Percentiles rank a stretch among this genome's conserved stretches.
These are phyloP conservation scores for Momotus momota DNA, from an alignment of 2,797 vertebrate species.

Conservation along the genomic window DNA sequence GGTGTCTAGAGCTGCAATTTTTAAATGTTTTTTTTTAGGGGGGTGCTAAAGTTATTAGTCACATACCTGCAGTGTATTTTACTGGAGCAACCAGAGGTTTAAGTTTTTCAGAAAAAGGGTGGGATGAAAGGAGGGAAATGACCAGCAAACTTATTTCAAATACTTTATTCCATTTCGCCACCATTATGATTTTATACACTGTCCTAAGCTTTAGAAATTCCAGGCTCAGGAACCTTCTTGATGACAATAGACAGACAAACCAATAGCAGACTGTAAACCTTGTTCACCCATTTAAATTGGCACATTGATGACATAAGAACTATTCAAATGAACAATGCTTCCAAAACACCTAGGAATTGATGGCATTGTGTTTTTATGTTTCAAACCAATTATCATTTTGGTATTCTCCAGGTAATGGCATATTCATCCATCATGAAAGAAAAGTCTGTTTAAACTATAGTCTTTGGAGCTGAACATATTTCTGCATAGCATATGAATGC, in stretches of 20 bases:
- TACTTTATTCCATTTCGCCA: neutral
- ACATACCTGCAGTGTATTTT: neutral
- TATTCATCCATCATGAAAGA: neutral
- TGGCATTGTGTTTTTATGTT: neutral
- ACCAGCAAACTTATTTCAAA: neutral
- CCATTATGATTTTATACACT: neutral
- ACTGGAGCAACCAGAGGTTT: neutral
- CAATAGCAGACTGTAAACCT: neutral
- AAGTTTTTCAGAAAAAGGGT: neutral
- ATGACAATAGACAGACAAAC: neutral
- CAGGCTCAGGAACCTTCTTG: neutral
- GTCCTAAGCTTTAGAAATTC: neutral
- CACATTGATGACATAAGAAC: neutral
- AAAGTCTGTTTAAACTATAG: neutral
- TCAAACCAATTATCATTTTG: neutral
- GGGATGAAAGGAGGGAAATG: neutral
- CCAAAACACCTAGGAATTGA: neutral
- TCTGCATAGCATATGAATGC: neutral
- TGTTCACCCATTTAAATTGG: neutral
- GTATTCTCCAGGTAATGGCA: neutral
- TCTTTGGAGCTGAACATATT: neutral
- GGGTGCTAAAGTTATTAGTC: neutral
- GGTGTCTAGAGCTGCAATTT: neutral
- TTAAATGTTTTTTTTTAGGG: neutral
- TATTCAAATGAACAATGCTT: neutral